A percentile compares a stretch with the other conserved stretches of the same genome.
Evolutionary conservation across 2,888 invertebrate genomes (phyloP).

Genomic region (Cheilosia vulpina): DNA sequence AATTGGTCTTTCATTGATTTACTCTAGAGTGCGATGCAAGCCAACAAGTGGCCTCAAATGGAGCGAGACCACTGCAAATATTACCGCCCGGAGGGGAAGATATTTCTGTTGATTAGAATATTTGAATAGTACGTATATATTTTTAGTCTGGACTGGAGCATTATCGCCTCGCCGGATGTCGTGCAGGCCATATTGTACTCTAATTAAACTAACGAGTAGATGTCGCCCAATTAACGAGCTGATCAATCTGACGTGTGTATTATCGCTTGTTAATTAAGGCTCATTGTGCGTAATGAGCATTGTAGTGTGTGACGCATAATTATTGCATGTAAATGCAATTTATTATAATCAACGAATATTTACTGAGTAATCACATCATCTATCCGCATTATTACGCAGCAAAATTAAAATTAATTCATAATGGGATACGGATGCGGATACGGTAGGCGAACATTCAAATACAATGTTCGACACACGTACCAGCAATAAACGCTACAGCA

Average conservation of each 20-base stretch:
- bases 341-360: constrained; percentile 18
- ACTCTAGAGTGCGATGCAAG: constrained; percentile 30
- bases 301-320: neutral
- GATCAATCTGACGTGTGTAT: constrained; percentile 30
- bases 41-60: constrained; percentile 49
- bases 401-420: constrained; percentile 24
- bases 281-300: constrained; percentile 10
- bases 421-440: neutral
- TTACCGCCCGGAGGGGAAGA: neutral
- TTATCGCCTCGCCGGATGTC: neutral
- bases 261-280: constrained; percentile 37
- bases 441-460: too few species aligned
- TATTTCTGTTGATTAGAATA: constrained; percentile 34
- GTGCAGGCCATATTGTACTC: neutral
- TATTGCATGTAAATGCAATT: constrained; percentile 33
- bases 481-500: too few species aligned
- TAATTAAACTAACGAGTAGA: constrained; percentile 45
- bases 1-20: constrained; percentile 65
- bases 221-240: constrained; percentile 47
- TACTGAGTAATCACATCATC: constrained; percentile 24
- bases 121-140: constrained; percentile 1
- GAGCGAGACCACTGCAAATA: neutral
- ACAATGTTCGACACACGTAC: too few species aligned
- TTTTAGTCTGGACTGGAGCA: neutral
- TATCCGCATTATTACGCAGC: constrained; percentile 16